Base-by-base conservation (phyloP, 2,113 vertebrate genomes). In the Ptilonorhynchus violaceus region DNA sequence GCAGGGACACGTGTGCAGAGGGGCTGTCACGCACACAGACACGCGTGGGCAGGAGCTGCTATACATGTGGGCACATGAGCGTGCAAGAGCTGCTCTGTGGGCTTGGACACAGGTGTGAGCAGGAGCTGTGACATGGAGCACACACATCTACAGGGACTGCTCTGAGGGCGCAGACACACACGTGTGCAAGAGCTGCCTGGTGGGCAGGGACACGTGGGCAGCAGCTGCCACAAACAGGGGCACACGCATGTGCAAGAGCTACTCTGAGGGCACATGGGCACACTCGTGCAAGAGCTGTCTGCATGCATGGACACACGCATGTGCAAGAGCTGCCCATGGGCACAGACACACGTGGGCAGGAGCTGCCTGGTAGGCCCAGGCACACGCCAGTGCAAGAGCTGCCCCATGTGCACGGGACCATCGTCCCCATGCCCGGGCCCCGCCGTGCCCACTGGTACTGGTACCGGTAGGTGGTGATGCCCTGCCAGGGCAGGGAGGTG, bases 401-500 rank as follows among this genome's bases (percentile, higher is more conserved):
- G 58, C 31, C 17, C 42, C 1, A 6, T 24, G 59, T 19, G 39
- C 49, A 11, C 1, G 3, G 37, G 37, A 15, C 16, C 1, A 3
- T 10, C 22, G 9, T 52, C 15, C 21, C 52, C 42, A 15, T 58
- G 6, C n/a, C 42, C 30, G 2, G 16, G 19, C 28, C 24, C 68
- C 2, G 5, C 59, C 2, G 35, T 20, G 5, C 69, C 49, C 21
- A 3, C 66, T 3, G 59, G 20, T 41, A 14, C 46, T 11, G 28
- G 70, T n/a, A 10, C 33, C 20, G 28, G n/a, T 30, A 53, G 30
- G 1, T 15, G 56, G 20, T 11, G 59, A 2, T 31, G 63, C 23
- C n/a, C 20, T 7, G 12, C 33, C 22, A 2, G 3, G 15, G 60
- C 4, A 9, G 4, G 30, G 35, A 20, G 46, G 22, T 30, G 80